Evolutionary conservation across 2,113 vertebrate species (phyloP), one percentile per base, ranked within the genome.

Genomic region (Pelodiscus sinensis): DNA sequence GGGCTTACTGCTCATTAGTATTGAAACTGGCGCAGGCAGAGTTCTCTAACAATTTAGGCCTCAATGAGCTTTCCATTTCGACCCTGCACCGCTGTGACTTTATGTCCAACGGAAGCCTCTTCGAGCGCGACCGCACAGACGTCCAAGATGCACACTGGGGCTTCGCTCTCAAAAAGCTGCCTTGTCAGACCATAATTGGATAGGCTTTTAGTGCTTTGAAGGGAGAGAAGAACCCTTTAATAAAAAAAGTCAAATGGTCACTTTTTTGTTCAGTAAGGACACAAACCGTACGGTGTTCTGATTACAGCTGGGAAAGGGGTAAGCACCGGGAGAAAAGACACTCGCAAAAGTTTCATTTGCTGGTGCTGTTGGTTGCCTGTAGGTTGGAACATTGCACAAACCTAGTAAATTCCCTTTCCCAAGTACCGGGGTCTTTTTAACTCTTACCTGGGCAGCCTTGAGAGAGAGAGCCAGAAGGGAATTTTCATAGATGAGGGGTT

Each of bases 181-280:
- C 96, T 94, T 95, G 95, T 96, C 96, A 90, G 94, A 89, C 93
- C 94, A 92, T 93, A 90, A 97, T 96, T 97, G 95, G 91, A 96
- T 95, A 96, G 93, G 93, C 95, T 94, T 96, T 95, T 88, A 91
- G 86, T 44, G 24, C 90, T 95, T 94, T 89, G 89, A 25, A 8
- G 54, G 84, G 6, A 10, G 71, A 82, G 51, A 38, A 21, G 4
- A 29, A 51, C 52, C 62, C 85, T 93, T 96, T 92, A 95, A 95
- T 95, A 87, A 85, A 90, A 68, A 91, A 82, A 82, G 87, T 83
- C 82, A 94, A 89, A 92, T 94, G 94, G 95, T 82, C 78, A 54
- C 86, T 88, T 85, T 94, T 96, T 95, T 96, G 86, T 94, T 94
- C 88, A 5, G 50, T 96, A 97, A 96, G 94, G 92, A 96, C 96